A percentile compares a stretch with the other conserved stretches of the same genome.
Evolutionary conservation across 2,797 vertebrate species (phyloP).

Genomic region (Apogon hyalosoma): DNA sequence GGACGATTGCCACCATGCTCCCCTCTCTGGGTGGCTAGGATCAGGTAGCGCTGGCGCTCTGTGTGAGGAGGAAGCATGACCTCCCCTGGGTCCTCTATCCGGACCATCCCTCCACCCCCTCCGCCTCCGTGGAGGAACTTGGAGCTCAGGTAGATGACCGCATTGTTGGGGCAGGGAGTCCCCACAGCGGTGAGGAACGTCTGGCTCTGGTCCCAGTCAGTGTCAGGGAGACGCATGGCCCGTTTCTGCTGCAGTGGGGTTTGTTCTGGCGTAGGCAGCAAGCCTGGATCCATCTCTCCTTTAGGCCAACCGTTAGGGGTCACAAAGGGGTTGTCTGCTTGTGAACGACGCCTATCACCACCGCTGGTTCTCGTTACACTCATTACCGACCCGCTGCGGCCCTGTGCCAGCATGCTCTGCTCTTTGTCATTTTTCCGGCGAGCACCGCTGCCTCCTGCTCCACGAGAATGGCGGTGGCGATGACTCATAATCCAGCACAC

Average conservation of each 20-base stretch:
- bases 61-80: slow-evolving; percentile 77
- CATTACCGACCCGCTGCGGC: slow-evolving; percentile 91
- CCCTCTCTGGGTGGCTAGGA: slow-evolving; percentile 80
- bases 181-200: slow-evolving; percentile 87
- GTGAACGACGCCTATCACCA: slow-evolving; percentile 78
- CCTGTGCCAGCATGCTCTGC: slow-evolving; percentile 88
- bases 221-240: slow-evolving; percentile 81
- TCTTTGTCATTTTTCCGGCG: slow-evolving; percentile 92
- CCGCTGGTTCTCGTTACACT: slow-evolving; percentile 92
- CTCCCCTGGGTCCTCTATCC: slow-evolving; percentile 81
- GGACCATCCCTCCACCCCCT: slow-evolving; percentile 76
- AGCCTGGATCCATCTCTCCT: slow-evolving; percentile 91
- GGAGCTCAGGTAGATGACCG: slow-evolving; percentile 88
- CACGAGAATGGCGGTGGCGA: slow-evolving; percentile 86
- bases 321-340: slow-evolving; percentile 89
- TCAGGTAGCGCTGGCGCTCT: slow-evolving; percentile 88
- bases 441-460: slow-evolving; percentile 70
- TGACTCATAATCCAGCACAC: slow-evolving; percentile 97
- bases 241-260: slow-evolving; percentile 95
- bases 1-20: slow-evolving; percentile 77
- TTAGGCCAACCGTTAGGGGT: slow-evolving; percentile 92
- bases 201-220: slow-evolving; percentile 91
- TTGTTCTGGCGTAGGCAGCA: slow-evolving; percentile 95
- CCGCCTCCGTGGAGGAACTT: slow-evolving; percentile 82
- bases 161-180: slow-evolving; percentile 83